These are phyloP conservation scores for Vanessa tameamea DNA, from an alignment of 1,140 invertebrate genomes.

Conservation along the genomic window DNA sequence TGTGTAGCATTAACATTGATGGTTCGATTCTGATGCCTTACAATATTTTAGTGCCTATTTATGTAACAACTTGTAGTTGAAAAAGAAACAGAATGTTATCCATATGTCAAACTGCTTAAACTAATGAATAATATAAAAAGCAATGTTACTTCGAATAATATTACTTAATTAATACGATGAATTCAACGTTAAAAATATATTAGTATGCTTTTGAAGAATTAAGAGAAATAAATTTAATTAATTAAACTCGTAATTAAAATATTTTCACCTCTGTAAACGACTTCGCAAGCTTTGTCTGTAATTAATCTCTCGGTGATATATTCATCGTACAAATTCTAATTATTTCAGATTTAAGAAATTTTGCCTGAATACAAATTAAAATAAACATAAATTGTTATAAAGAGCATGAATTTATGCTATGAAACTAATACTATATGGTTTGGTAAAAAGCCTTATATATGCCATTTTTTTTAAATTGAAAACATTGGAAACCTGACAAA, in stretches of 20 bases:
- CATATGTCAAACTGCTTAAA: no score
- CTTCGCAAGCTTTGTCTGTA: slow-evolving; percentile 12
- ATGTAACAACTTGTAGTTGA: no score
- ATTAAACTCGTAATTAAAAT: slow-evolving; percentile 12
- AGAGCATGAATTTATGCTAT: no score
- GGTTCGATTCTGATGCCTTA: no score
- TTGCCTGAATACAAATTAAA: neutral
- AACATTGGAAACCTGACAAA: neutral
- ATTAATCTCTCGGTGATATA: neutral
- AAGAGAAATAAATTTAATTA: slow-evolving; percentile 12
- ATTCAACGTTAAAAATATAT: no score
- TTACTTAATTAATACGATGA: no score
- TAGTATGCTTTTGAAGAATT: neutral
- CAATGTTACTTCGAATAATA: no score
- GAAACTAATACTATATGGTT: neutral
- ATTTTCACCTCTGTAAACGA: slow-evolving; percentile 13
- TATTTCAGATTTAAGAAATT: slow-evolving; percentile 9
- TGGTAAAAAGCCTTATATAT: neutral
- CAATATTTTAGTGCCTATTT: no score
- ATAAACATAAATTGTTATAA: no score
- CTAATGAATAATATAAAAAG: no score
- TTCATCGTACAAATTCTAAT: slow-evolving; percentile 7
- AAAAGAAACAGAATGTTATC: no score
- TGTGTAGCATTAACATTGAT: no score
- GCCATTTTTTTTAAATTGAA: neutral